Base-by-base conservation (phyloP, 2,888 invertebrate genomes). In the Eulithis prunata region DNA sequence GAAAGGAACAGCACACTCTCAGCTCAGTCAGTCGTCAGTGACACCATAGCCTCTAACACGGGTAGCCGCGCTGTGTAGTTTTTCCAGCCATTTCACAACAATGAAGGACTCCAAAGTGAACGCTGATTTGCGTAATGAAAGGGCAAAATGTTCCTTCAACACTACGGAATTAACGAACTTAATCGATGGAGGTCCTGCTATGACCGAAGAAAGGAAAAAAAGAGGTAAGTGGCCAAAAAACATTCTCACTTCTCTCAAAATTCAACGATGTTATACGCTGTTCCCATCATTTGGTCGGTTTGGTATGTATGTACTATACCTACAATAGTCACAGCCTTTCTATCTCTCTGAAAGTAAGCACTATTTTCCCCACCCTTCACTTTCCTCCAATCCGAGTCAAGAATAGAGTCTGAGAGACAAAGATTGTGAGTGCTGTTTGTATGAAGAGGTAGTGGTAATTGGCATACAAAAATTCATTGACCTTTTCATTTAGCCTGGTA, bases 161-260 rank as follows among this genome's bases (percentile, higher is more conserved):
- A 89, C 95, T 2, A 87, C 91, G 64, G 98, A 98, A 88, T 91
- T 98, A 72, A 97, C 97, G 0, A 89, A 96, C 81, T 93, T 97
- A 72, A 93, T 97, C 73, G 96, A 97, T 88, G 98, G 97, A 6
- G 95, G 96, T n/a, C 88, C 89, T 62, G 94, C 95, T 62, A 96
- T 96, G 87, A 97, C 97, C 1, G 89, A 92, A 59, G 95, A 95
- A 77, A 95, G 97, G 72, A 95, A 81, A 67, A 88, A 86, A 71
- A 83, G 87, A 86, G 93, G 93, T 93, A 84, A 73, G 54, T 73
- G 45, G 21, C 21, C 21, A 21, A 21, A 21, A 21, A 21, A 21
- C 21, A 21, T 21, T 21, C 21, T 21, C 21, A 21, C 21, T 21
- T 21, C 21, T 21, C 21, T 21, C 21, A 21, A 21, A 21, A 21